These are phyloP conservation scores for Myrmecophaga tridactyla DNA, from an alignment of 2,113 vertebrate species.

Conservation along the genomic window DNA sequence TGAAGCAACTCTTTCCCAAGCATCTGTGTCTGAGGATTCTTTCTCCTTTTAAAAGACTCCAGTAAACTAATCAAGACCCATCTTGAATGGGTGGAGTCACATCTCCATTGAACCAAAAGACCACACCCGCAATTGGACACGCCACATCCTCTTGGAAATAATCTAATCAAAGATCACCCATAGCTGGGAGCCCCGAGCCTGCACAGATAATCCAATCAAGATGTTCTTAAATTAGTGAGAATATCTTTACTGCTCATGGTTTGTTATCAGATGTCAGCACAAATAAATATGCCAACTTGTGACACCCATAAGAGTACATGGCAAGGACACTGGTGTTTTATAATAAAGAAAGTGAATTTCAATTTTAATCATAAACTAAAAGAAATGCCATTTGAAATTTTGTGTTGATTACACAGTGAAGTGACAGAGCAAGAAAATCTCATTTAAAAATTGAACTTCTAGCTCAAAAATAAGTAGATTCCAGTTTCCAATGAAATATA, in stretches of 20 bases:
- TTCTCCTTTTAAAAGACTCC: too few species aligned
- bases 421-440: conserved; percentile 25
- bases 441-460: not conserved
- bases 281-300: conserved; percentile 30
- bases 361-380: conserved; percentile 47
- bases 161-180: too few species aligned
- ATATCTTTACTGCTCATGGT: conserved; percentile 22
- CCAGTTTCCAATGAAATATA: not conserved
- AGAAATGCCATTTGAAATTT: conserved; percentile 49
- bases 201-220: too few species aligned
- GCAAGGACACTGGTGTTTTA: conserved; percentile 27
- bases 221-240: conserved; percentile 38
- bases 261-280: conserved; percentile 36
- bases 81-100: too few species aligned
- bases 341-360: conserved; percentile 56
- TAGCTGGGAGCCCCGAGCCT: too few species aligned
- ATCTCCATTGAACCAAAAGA: too few species aligned
- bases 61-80: too few species aligned
- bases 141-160: too few species aligned
- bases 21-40: too few species aligned
- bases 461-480: conserved; percentile 35
- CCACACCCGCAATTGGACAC: too few species aligned
- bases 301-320: not conserved
- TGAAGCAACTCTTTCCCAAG: too few species aligned
- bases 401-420: conserved; percentile 34